Conservation (phyloP, 2,888 invertebrate species). For the Trimorus sp. region DNA sequence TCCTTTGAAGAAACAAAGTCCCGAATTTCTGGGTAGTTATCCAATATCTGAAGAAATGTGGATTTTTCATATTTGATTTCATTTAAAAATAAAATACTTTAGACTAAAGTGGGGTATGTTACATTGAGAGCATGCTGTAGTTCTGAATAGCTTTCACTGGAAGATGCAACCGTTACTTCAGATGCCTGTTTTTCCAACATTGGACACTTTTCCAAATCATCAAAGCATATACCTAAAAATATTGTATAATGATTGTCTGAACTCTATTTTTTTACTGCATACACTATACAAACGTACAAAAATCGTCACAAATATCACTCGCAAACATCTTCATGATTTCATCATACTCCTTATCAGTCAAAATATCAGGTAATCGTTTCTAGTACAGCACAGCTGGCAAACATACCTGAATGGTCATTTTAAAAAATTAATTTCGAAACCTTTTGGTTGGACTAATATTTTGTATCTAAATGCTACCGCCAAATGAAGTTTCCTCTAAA, state of each 20-base stretch:
- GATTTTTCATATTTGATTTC: not conserved
- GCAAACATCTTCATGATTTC: conserved; percentile 7
- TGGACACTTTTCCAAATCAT: not conserved
- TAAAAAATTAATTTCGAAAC: not conserved
- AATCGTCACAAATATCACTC: not conserved
- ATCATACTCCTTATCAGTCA: conserved; percentile 3
- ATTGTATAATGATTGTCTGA: no score
- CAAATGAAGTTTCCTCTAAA: conserved; percentile 39
- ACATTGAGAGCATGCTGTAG: conserved; percentile 5
- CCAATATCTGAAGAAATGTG: conserved; percentile 10
- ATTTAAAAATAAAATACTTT: not conserved
- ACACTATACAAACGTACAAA: not conserved
- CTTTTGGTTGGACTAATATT: conserved; percentile 1
- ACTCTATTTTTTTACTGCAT: no score
- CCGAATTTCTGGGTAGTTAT: conserved; percentile 15
- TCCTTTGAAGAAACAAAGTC: conserved; percentile 14
- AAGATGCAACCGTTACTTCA: not conserved
- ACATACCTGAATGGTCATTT: not conserved
- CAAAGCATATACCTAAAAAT: conserved; percentile 20
- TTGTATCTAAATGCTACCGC: conserved; percentile 27
- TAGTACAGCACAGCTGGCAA: conserved; percentile 19
- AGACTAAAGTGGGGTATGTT: not conserved
- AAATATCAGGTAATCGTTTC: conserved; percentile 14
- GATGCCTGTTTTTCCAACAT: not conserved
- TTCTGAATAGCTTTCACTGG: not conserved